These are phyloP conservation scores for Drosophila recens DNA, from an alignment of 2,888 invertebrate genomes.

Conservation along the genomic window DNA sequence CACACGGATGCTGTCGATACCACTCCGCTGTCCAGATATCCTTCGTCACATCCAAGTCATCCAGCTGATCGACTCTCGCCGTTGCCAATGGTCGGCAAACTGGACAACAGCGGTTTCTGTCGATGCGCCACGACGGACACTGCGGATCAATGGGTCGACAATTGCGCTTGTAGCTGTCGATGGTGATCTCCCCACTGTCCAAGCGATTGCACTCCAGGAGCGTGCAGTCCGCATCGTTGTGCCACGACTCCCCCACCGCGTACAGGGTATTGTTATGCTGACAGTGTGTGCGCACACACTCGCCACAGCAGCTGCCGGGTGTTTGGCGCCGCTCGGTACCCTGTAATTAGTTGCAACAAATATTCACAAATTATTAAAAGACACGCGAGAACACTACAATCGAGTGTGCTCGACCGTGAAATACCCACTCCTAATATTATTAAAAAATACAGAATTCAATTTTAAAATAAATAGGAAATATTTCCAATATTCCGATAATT, in stretches of 20 bases:
- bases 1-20: conserved; percentile 86
- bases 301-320: conserved; percentile 83
- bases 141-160: conserved; percentile 79
- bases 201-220: conserved; percentile 81
- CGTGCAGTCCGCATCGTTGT: conserved; percentile 81
- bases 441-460: too few relatives aligned
- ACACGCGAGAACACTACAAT: too few relatives aligned
- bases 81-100: conserved; percentile 67
- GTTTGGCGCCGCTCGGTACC: conserved; percentile 79
- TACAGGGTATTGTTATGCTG: conserved; percentile 79
- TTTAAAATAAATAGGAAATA: neutral
- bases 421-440: too few relatives aligned
- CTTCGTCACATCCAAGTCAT: conserved; percentile 33
- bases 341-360: conserved; percentile 53
- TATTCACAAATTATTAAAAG: neutral
- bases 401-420: too few relatives aligned
- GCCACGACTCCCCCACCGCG: conserved; percentile 83
- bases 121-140: conserved; percentile 77
- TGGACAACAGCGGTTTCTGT: conserved; percentile 81
- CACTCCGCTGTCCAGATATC: conserved; percentile 82
- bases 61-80: conserved; percentile 41
- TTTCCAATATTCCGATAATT: too few relatives aligned
- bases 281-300: conserved; percentile 84
- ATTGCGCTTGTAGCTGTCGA: conserved; percentile 81
- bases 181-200: conserved; percentile 72